Base-by-base conservation (phyloP, 1,140 invertebrate genomes). In the Phymorhynchus buccinoides region DNA sequence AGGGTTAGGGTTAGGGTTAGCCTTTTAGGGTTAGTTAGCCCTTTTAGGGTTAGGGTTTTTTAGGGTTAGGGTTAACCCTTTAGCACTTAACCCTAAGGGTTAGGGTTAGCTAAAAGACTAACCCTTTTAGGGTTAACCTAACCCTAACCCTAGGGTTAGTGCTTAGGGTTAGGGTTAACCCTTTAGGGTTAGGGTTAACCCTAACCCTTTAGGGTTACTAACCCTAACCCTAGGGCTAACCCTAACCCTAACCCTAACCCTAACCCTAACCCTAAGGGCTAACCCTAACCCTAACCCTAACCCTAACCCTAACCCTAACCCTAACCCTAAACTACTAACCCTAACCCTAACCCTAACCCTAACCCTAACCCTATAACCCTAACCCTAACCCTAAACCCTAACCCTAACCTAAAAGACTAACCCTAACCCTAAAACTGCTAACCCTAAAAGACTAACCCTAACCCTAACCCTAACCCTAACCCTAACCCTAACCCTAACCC, bases 241-340 rank as follows among this genome's bases (percentile, higher is more conserved):
- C 84, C 83, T 83, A 86, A 85, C 82, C 85, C 81, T 84, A 86
- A 84, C 82, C 75, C 75, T 84, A 85, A 85, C 83, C 84, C 68
- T 80, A 86, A 85, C 84, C 78, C 84, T 85, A 86, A 87, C 71
- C 86, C 80, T 84, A 86, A 84, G 85, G 52, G 85, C 80, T 84
- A 86, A 85, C 84, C 86, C 87, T 87, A 85, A 88, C 80, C 87
- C 77, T 80, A 88, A 82, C 86, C 84, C 80, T 79, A 66, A 81
- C 77, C 78, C 84, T 52, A 83, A 83, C 80, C 85, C 77, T 32
- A 73, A 80, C 85, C 62, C 85, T 75, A 86, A 86, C 85, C 80
- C 80, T 83, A 86, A 77, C 85, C 85, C 85, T 85, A 84, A 84
- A 37, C 79, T n/a, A 37, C 71, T 68, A 81, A 30, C 68, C 84